Conservation (phyloP, 2,113 vertebrate genomes). For the Cebidichthys violaceus region DNA sequence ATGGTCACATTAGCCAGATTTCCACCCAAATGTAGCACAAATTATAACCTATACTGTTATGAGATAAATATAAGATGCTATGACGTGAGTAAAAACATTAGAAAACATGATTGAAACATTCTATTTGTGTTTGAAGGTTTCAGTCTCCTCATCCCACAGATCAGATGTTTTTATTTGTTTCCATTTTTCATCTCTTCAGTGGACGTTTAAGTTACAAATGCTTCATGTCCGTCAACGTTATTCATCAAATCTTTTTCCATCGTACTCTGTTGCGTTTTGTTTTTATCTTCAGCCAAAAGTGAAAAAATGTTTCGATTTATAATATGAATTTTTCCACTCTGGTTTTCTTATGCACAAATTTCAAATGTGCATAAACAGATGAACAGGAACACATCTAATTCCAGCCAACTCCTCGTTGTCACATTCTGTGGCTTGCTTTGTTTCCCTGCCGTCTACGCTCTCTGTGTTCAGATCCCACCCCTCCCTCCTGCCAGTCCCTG, state of each 20-base stretch:
- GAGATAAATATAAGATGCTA: too few species aligned
- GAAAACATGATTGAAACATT: not conserved
- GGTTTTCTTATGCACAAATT: too few species aligned
- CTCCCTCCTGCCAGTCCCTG: conserved; percentile 7
- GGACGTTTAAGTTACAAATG: too few species aligned
- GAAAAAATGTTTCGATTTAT: too few species aligned
- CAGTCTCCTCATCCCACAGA: too few species aligned
- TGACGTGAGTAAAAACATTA: not conserved
- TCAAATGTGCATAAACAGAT: too few species aligned
- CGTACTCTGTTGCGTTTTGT: not conserved
- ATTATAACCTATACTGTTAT: too few species aligned
- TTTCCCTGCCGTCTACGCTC: not conserved
- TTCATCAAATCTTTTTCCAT: not conserved
- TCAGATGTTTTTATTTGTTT: too few species aligned
- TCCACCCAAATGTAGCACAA: not conserved
- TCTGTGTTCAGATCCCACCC: not conserved
- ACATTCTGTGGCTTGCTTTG: not conserved
- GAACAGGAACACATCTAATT: not conserved
- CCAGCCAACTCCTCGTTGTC: not conserved
- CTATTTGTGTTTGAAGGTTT: not conserved
- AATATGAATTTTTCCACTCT: too few species aligned
- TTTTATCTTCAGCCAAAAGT: not conserved
- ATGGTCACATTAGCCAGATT: not conserved
- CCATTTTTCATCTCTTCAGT: too few species aligned
- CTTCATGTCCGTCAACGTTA: too few species aligned